phyloP scores from a whole-genome alignment of 2,888 invertebrate genomes.

The Lydus trimaculatus region DNA sequence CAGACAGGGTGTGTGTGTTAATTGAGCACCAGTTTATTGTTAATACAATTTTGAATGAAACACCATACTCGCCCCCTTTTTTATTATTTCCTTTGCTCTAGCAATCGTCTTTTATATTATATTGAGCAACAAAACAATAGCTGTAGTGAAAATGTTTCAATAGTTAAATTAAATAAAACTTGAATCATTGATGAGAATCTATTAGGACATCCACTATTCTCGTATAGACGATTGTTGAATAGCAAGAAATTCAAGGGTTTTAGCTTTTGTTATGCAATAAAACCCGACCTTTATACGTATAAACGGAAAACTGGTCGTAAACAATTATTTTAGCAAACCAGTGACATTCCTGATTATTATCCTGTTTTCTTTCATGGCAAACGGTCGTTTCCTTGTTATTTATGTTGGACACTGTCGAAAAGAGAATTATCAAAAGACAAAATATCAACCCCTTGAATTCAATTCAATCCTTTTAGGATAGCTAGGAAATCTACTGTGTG shows the following conservation, averaged over 20 bases:
- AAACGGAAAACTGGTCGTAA: neutral
- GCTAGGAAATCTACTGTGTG: neutral
- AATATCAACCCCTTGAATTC: neutral
- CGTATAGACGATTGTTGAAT: neutral
- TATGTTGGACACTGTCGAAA: neutral
- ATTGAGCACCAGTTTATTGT: slow-evolving; percentile 8
- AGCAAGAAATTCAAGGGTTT: neutral
- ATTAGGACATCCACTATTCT: neutral
- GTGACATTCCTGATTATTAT: neutral
- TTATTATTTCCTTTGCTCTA: neutral
- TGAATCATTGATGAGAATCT: neutral
- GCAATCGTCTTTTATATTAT: neutral
- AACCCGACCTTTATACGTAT: neutral
- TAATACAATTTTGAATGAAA: slow-evolving; percentile 2
- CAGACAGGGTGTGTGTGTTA: slow-evolving; percentile 1
- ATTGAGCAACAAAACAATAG: neutral
- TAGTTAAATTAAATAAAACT: neutral
- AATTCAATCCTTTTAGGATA: neutral
- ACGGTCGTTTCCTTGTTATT: neutral
- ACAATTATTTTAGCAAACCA: neutral
- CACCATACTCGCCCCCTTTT: neutral
- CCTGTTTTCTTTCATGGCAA: neutral
- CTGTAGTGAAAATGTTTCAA: neutral
- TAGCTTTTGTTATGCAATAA: neutral
- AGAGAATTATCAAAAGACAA: neutral